Evolutionary conservation across 2,797 vertebrate genomes (phyloP), one percentile per base, ranked within the genome.

Genomic region (Lagocephalus sceleratus): DNA sequence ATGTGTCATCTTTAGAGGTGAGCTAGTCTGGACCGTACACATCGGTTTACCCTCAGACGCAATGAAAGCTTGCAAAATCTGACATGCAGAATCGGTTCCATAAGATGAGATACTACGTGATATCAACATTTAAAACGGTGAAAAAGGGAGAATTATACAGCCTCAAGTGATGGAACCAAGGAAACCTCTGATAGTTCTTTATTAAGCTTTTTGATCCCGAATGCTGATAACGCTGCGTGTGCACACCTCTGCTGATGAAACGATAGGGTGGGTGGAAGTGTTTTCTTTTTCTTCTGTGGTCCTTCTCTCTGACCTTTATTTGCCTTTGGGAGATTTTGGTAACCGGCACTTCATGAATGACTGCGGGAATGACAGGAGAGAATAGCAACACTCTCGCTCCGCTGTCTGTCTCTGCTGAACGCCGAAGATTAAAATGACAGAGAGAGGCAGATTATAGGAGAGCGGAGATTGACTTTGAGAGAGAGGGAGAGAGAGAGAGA

Each of bases 371-470:
- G 54, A 73, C 45, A 32, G 35, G 39, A 44, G 53, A 47, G 55
- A 63, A 60, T 2, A 79, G 76, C 79, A 68, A 78, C 60, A 45
- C 57, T 71, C 78, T 68, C 68, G 68, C 65, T 51, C 54, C 65
- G 62, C 67, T 67, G 72, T 80, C 68, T 78, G 73, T 68, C 66
- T 84, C 61, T 75, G 82, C 78, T 75, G 79, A 84, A 78, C 80
- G 87, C 85, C 85, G 80, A 71, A 83, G 85, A 89, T 87, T 87
- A 88, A 74, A 82, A 77, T 71, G 79, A 79, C 64, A 72, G 68
- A 70, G 69, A 49, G 67, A 56, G 56, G 55, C 51, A 81, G 81
- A 83, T 85, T 83, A 76, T 68, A 63, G 56, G 58, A 70, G 76
- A 60, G 70, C 75, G 71, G 50, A 83, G 82, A 83, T 73, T 79